Base-by-base conservation (phyloP, 2,888 invertebrate genomes). In the Carterocephalus palaemon region DNA sequence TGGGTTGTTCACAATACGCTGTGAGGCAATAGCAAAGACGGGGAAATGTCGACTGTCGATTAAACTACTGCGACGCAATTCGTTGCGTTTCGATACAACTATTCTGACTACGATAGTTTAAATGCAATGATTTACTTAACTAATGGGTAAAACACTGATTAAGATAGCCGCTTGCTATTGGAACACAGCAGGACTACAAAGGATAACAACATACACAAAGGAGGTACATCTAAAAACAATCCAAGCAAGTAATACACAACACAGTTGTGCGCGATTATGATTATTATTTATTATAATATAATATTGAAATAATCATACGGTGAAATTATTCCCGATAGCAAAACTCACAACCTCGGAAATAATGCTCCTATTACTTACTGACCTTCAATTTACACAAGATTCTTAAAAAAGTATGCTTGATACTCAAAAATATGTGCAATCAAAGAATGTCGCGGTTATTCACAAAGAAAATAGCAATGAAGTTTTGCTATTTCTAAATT, bases 341-440 rank as follows among this genome's bases (percentile, higher is more conserved):
- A 75, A 76, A 71, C 71, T 85, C 85, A 85, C 85, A 85, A 86
- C 85, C 83, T 75, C 84, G 85, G 85, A 85, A 86, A 84, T 80
- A 61, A 85, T 86, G 86, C 85, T 86, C 86, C 86, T 85, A 84
- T 80, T 82, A 86, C 86, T 83, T 80, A 72, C 69, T 68, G 75
- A 73, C 70, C 68, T 64, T 67, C 70, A 70, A 63, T 62, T 66
- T 66, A 69, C 75, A 79, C 74, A 73, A 71, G 60, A 69, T 71
- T 60, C 54, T 67, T 59, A 58, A 73, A 62, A 70, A 54, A 57
- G n/a, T n/a, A n/a, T n/a, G n/a, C n/a, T n/a, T 41, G 26, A 17
- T 17, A 59, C 57, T 58, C 56, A 57, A 58, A 59, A 57, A 51
- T 41, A 52, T 60, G 70, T 75, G 74, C 69, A 70, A 63, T 62